These are phyloP conservation scores for Eumaeus atala DNA, from an alignment of 1,140 invertebrate genomes.

Conservation along the genomic window DNA sequence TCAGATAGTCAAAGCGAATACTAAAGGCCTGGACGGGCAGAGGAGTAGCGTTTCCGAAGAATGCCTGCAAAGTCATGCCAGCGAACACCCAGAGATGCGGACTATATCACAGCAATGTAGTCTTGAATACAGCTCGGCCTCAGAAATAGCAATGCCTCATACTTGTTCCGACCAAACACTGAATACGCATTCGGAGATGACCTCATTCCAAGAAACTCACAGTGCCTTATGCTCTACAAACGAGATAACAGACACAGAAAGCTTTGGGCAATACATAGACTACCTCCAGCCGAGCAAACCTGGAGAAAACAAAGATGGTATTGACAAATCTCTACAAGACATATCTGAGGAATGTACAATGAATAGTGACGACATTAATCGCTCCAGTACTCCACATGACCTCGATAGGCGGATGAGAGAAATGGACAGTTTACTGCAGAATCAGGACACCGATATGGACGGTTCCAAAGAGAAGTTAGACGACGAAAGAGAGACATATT, in stretches of 20 bases:
- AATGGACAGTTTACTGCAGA: slow-evolving; percentile 46
- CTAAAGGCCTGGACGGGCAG: slow-evolving; percentile 50
- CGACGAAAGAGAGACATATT: slow-evolving; percentile 59
- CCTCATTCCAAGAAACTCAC: slow-evolving; percentile 67
- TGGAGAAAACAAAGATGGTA: slow-evolving; percentile 39
- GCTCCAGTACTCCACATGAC: slow-evolving; percentile 42
- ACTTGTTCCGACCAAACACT: slow-evolving; percentile 68
- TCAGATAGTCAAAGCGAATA: slow-evolving; percentile 68
- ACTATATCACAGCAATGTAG: slow-evolving; percentile 72
- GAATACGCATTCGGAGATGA: slow-evolving; percentile 69
- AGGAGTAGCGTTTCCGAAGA: slow-evolving; percentile 62
- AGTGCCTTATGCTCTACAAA: slow-evolving; percentile 70
- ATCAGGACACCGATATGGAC: slow-evolving; percentile 29
- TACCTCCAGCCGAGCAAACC: slow-evolving; percentile 53
- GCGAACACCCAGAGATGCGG: slow-evolving; percentile 64
- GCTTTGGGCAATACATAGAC: slow-evolving; percentile 69
- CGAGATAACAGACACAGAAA: slow-evolving; percentile 70
- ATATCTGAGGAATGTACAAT: slow-evolving; percentile 65
- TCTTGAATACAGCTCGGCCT: slow-evolving; percentile 64
- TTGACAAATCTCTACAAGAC: slow-evolving; percentile 59
- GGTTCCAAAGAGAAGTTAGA: slow-evolving; percentile 51
- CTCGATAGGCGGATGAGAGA: slow-evolving; percentile 35
- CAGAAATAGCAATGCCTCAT: slow-evolving; percentile 67
- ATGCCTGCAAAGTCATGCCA: slow-evolving; percentile 55
- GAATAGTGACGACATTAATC: slow-evolving; percentile 58